Conservation (phyloP, 2,888 invertebrate species). For the Mimachlamys varia region DNA sequence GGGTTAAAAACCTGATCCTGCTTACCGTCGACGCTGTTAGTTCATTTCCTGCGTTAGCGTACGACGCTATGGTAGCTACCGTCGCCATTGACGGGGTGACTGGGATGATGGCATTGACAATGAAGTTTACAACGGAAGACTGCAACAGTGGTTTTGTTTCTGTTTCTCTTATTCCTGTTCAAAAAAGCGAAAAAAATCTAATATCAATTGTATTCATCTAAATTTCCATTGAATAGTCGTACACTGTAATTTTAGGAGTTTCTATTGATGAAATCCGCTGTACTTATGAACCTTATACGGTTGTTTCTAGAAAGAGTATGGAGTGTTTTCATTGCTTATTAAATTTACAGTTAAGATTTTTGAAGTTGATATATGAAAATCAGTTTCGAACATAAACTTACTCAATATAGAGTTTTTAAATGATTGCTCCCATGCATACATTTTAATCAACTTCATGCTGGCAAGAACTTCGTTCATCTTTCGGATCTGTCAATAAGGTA, state of each 20-base stretch:
- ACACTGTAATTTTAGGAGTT: too few species aligned
- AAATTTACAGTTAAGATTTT: too few species aligned
- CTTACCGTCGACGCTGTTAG: constrained; percentile 85
- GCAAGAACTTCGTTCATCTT: constrained; percentile 65
- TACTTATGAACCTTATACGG: too few species aligned
- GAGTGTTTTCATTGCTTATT: too few species aligned
- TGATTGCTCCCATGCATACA: constrained; percentile 68
- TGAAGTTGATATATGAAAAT: too few species aligned
- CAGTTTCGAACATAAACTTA: constrained; percentile 4
- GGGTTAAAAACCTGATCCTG: too few species aligned
- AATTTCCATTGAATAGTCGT: too few species aligned
- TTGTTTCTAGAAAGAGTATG: too few species aligned
- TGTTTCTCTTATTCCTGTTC: constrained; percentile 55
- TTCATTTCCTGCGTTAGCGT: constrained; percentile 83
- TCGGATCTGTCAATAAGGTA: constrained; percentile 53
- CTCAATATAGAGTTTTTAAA: constrained; percentile 61
- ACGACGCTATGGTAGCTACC: constrained; percentile 84
- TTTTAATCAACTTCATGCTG: constrained; percentile 68
- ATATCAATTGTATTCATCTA: too few species aligned
- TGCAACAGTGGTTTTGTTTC: constrained; percentile 61
- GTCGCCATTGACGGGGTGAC: constrained; percentile 85
- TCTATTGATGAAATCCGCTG: too few species aligned
- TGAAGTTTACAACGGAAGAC: constrained; percentile 84
- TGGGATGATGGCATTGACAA: constrained; percentile 84
- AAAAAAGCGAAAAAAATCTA: not conserved